Percentiles rank a stretch among this genome's conserved stretches.
Conservation (phyloP, 1,140 invertebrate species). For the Pseudachorutes palmiensis region DNA sequence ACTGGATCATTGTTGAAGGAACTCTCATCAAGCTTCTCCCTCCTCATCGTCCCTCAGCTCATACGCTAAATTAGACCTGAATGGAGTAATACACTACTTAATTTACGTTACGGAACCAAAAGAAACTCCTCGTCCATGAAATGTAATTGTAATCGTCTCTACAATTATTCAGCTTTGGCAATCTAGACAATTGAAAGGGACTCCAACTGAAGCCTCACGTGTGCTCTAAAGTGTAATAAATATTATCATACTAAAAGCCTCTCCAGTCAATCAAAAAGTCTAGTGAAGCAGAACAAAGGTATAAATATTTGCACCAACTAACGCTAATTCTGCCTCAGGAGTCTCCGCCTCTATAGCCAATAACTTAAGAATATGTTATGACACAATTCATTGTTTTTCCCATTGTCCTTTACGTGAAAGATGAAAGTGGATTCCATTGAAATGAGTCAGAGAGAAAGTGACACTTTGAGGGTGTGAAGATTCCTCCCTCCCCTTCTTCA, state of each 20-base stretch:
- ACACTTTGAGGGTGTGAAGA: not conserved
- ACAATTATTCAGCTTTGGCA: slow-evolving; percentile 1
- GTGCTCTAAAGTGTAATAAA: not conserved
- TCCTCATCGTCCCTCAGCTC: not conserved
- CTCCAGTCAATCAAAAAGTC: too few relatives aligned
- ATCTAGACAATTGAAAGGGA: too few relatives aligned
- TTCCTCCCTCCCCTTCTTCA: not conserved
- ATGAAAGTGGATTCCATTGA: not conserved
- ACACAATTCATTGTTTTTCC: too few relatives aligned
- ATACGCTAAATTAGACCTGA: slow-evolving; percentile 10
- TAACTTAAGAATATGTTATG: too few relatives aligned
- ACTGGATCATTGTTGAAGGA: too few relatives aligned
- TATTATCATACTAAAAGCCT: too few relatives aligned
- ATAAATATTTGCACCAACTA: too few relatives aligned
- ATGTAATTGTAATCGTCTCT: not conserved
- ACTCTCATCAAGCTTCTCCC: not conserved
- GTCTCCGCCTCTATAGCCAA: too few relatives aligned
- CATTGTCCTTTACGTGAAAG: too few relatives aligned
- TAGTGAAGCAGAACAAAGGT: too few relatives aligned
- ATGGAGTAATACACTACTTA: slow-evolving; percentile 5
- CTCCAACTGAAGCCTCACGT: not conserved
- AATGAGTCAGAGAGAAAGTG: not conserved
- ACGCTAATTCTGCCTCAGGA: too few relatives aligned
- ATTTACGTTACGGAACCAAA: not conserved
- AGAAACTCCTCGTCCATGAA: not conserved